These are phyloP conservation scores for Taurulus bubalis DNA, from an alignment of 2,113 vertebrate species.

Conservation along the genomic window DNA sequence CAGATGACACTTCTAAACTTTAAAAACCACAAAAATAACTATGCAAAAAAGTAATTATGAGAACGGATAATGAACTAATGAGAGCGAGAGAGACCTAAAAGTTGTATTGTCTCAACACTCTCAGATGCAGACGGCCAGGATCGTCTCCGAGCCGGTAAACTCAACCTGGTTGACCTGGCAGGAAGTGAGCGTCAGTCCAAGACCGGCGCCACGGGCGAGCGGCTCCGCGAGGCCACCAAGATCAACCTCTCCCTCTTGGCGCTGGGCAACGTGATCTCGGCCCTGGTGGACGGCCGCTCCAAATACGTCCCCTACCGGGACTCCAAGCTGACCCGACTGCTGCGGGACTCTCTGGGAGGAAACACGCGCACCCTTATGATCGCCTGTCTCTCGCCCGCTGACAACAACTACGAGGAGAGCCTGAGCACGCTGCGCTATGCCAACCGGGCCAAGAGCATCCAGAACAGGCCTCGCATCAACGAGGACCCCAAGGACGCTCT, in stretches of 20 bases:
- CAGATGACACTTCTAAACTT: not conserved
- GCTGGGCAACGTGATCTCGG: constrained; percentile 91
- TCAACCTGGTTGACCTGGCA: constrained; percentile 92
- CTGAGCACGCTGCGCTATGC: constrained; percentile 90
- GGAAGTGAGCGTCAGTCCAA: constrained; percentile 94
- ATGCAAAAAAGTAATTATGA: not conserved
- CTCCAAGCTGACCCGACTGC: constrained; percentile 92
- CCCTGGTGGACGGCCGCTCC: constrained; percentile 88
- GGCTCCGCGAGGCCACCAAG: constrained; percentile 91
- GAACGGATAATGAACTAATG: not conserved
- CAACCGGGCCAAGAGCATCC: constrained; percentile 90
- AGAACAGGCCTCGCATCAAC: constrained; percentile 90
- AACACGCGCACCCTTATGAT: constrained; percentile 93
- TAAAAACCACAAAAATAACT: not conserved
- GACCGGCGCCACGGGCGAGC: constrained; percentile 88
- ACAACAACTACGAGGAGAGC: constrained; percentile 90
- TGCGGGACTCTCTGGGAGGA: constrained; percentile 93
- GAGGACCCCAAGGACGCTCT: constrained; percentile 94
- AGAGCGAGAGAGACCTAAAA: not conserved
- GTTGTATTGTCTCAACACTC: not conserved
- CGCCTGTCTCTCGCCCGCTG: constrained; percentile 89
- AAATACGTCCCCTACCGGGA: constrained; percentile 90
- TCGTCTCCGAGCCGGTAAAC: constrained; percentile 89
- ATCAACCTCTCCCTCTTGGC: constrained; percentile 93
- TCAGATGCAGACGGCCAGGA: constrained; percentile 86